Percentiles rank a stretch among this genome's conserved stretches.
phyloP scores from a whole-genome alignment of 2,888 invertebrate genomes.

The Leucophenga montana region DNA sequence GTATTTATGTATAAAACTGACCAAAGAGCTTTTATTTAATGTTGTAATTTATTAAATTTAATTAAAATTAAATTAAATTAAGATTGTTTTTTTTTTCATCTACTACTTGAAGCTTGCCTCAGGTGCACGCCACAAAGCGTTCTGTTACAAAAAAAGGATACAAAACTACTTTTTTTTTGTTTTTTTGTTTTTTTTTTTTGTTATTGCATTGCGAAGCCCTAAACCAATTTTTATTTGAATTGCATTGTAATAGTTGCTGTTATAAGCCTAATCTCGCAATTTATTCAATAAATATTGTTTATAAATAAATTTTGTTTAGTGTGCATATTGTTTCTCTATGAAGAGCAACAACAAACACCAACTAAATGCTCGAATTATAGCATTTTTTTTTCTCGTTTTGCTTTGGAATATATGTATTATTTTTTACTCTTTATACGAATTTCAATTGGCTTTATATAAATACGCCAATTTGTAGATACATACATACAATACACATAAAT shows the following conservation, averaged over 20 bases:
- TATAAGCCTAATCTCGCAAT: too few species aligned
- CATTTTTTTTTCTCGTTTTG: slow-evolving; percentile 25
- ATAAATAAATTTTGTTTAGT: neutral
- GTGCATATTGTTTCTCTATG: neutral
- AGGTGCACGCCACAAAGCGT: slow-evolving; percentile 48
- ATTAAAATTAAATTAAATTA: too few species aligned
- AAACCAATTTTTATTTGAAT: too few species aligned
- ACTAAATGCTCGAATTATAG: too few species aligned
- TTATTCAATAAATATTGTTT: neutral
- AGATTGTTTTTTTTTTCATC: neutral
- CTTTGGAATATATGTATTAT: slow-evolving; percentile 7
- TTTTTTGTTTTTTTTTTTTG: too few species aligned
- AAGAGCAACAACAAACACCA: neutral
- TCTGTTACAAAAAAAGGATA: slow-evolving; percentile 41
- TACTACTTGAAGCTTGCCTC: slow-evolving; percentile 50
- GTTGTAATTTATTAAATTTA: slow-evolving; percentile 11
- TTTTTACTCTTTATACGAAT: slow-evolving; percentile 34
- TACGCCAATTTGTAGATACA: slow-evolving; percentile 17
- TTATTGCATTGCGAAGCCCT: too few species aligned
- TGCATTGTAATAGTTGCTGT: too few species aligned
- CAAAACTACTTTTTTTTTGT: slow-evolving; percentile 22
- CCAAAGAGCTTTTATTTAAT: too few species aligned
- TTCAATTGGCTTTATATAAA: slow-evolving; percentile 29
- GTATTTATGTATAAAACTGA: neutral
- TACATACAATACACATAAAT: neutral